Evolutionary conservation across 1,140 invertebrate genomes (phyloP).

Genomic region (Latrodectus geometricus): DNA sequence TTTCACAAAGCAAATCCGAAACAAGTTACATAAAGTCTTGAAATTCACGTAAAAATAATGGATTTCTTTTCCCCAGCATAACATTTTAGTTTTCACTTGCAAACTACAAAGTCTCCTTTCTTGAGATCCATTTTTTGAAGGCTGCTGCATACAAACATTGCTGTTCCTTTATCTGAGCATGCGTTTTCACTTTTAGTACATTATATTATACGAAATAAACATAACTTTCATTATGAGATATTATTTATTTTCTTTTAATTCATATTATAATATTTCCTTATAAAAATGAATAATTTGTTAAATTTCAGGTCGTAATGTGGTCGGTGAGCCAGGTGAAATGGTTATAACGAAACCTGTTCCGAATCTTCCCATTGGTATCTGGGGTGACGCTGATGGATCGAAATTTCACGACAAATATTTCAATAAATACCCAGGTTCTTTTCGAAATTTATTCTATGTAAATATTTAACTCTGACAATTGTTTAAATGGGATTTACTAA

Average conservation of each 20-base stretch:
- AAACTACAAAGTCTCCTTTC: constrained; percentile 47
- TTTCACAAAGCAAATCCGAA: too few species aligned
- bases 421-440: constrained; percentile 16
- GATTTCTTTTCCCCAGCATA: too few species aligned
- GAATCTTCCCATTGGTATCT: constrained; percentile 74
- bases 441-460: background rate
- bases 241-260: too few species aligned
- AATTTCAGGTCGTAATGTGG: constrained; percentile 69
- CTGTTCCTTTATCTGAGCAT: constrained; percentile 33
- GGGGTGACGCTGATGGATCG: constrained; percentile 70
- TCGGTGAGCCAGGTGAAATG: constrained; percentile 73
- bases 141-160: constrained; percentile 34
- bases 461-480: too few species aligned
- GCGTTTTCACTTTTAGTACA: constrained; percentile 7
- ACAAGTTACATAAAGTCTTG: too few species aligned
- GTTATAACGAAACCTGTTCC: constrained; percentile 75
- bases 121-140: constrained; percentile 36
- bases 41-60: too few species aligned
- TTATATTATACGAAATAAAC: too few species aligned
- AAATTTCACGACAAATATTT: constrained; percentile 20
- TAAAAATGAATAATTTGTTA: too few species aligned
- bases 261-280: too few species aligned
- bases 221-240: too few species aligned
- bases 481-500: too few species aligned
- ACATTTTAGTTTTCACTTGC: background rate